Conservation (phyloP, 2,113 vertebrate species). For the Kobus ellipsiprymnus region DNA sequence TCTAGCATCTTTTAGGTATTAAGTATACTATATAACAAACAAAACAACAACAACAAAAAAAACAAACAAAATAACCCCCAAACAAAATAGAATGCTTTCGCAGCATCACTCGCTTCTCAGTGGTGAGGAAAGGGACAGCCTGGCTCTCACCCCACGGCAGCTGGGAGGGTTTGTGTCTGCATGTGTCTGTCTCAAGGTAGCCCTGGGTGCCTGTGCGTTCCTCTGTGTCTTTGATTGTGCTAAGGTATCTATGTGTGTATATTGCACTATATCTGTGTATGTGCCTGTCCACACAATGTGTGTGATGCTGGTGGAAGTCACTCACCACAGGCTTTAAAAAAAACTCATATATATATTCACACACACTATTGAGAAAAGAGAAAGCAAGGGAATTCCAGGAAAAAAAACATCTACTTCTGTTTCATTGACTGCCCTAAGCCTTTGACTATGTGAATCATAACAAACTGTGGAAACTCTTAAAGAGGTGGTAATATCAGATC, state of each 20-base stretch:
- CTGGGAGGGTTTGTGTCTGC: too few species aligned
- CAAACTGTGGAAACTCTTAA: background rate
- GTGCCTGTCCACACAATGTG: too few species aligned
- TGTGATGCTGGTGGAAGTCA: background rate
- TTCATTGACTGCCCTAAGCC: background rate
- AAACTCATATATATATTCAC: background rate
- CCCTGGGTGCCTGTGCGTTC: fast-evolving
- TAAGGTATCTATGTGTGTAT: background rate
- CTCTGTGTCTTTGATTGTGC: background rate
- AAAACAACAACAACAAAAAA: background rate
- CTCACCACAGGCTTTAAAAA: background rate
- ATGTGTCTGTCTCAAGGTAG: background rate
- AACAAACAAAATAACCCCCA: background rate
- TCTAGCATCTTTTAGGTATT: constrained; percentile 25
- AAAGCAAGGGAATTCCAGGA: background rate
- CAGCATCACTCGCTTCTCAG: background rate
- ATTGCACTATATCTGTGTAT: background rate
- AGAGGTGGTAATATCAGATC: background rate
- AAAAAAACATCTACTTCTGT: background rate
- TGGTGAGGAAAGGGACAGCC: background rate
- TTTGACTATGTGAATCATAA: background rate
- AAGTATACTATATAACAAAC: background rate
- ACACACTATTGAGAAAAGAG: background rate
- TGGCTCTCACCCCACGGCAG: background rate
- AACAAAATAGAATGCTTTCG: background rate